phyloP scores from a whole-genome alignment of 2,888 invertebrate genomes.

The Acronicta aceris region DNA sequence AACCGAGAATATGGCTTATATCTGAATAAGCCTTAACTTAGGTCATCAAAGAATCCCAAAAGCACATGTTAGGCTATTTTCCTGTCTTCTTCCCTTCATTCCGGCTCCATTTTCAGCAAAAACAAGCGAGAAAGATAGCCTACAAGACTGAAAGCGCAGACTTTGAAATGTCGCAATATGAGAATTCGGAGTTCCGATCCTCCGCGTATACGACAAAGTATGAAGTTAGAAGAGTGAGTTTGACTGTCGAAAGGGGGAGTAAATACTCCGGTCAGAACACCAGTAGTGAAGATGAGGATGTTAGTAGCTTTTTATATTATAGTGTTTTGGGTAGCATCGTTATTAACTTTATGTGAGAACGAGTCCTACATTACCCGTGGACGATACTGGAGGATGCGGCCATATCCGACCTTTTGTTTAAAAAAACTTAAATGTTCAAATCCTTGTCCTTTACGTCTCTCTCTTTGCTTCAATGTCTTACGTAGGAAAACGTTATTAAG shows the following conservation, averaged over 20 bases:
- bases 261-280: not conserved
- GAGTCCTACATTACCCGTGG: too few species aligned
- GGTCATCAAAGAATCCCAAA: not conserved
- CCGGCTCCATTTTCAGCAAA: conserved; percentile 27
- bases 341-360: not conserved
- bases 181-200: not conserved
- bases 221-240: conserved; percentile 18
- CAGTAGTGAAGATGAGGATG: conserved; percentile 4
- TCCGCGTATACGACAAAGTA: not conserved
- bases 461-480: conserved; percentile 10
- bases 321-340: not conserved
- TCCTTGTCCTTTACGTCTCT: conserved; percentile 3
- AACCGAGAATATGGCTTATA: too few species aligned
- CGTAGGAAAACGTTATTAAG: too few species aligned
- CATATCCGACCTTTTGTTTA: too few species aligned
- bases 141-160: not conserved
- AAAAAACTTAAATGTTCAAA: too few species aligned
- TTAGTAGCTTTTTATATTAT: conserved; percentile 15
- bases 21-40: too few species aligned
- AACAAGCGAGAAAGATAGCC: conserved; percentile 3
- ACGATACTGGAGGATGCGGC: too few species aligned
- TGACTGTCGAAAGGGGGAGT: not conserved
- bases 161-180: conserved; percentile 1
- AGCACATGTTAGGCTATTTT: not conserved
- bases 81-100: not conserved